These are phyloP conservation scores for Galerucella calmariensis DNA, from an alignment of 2,888 invertebrate genomes.

Conservation along the genomic window DNA sequence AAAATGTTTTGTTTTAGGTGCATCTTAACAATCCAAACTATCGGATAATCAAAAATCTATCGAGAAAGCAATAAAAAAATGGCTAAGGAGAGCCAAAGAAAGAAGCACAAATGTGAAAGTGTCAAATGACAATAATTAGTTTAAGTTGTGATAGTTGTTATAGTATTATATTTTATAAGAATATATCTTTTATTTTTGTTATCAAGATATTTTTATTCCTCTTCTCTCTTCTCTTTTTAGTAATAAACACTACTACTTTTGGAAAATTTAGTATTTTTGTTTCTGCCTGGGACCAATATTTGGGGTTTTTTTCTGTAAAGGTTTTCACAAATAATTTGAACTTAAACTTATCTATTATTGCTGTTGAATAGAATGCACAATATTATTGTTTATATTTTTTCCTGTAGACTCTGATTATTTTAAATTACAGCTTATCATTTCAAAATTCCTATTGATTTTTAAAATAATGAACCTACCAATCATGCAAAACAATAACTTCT, in stretches of 20 bases:
- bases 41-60: constrained; percentile 9
- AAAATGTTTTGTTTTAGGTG: constrained; percentile 12
- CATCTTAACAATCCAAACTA: constrained; percentile 14
- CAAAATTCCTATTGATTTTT: not conserved
- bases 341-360: not conserved
- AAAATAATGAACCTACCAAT: not conserved
- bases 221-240: not conserved
- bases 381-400: no score
- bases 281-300: not conserved
- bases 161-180: not conserved
- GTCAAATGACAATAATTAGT: not conserved
- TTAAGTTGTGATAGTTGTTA: not conserved
- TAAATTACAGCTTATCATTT: no score
- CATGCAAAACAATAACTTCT: not conserved
- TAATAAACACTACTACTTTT: not conserved
- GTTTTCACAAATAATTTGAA: not conserved
- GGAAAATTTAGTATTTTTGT: not conserved
- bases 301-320: not conserved
- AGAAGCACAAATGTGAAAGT: not conserved
- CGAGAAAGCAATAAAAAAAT: constrained; percentile 1
- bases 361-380: not conserved
- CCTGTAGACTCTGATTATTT: no score
- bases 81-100: not conserved
- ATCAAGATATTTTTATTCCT: constrained; percentile 12
- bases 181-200: constrained; percentile 10